Evolutionary conservation across 1,140 invertebrate species (phyloP), one percentile per base, ranked within the genome.

Genomic region (Aphelinus certus): DNA sequence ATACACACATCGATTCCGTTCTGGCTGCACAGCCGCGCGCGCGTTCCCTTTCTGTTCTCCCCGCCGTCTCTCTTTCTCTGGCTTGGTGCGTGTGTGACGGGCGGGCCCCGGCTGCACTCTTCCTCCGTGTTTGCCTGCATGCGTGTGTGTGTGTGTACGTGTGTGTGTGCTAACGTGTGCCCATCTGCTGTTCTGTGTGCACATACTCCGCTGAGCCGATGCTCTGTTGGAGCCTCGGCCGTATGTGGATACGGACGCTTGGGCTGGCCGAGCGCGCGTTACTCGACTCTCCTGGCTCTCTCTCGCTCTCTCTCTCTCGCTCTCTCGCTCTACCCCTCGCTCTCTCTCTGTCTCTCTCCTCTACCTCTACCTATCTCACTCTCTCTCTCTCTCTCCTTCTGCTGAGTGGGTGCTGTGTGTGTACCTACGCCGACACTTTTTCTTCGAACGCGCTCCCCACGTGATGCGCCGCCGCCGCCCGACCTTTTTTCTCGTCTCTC

Each of bases 331-430:
- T 26, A 26, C 26, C 26, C 26, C 26, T 26, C 26, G 26, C 26
- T 26, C 26, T 26, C 26, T 26, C 26, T 58, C 57, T 48, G 67
- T 62, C n/a, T 49, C 47, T 42, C 45, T 45, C 9, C 43, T 63
- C 26, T 5, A 55, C 58, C 51, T 62, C 65, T 26, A 2, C 46
- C 51, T 47, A 45, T 73, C 63, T 65, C 62, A 56, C 10, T 66
- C 26, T 26, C 10, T 71, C 55, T 5, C 49, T 64, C 45, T 48
- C 62, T 64, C 62, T 64, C 26, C 2, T 47, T 72, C 0, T 69
- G 65, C 72, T 63, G 60, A 68, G 64, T 46, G 1, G 67, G 73
- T 60, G 26, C 2, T 57, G 10, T 58, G 7, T 26, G 4, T 55
- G 61, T 45, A 70, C 66, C 4, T 53, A 53, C 51, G 9, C 26